Evolutionary conservation across 2,888 invertebrate species (phyloP).

Genomic region (Rapana venosa): DNA sequence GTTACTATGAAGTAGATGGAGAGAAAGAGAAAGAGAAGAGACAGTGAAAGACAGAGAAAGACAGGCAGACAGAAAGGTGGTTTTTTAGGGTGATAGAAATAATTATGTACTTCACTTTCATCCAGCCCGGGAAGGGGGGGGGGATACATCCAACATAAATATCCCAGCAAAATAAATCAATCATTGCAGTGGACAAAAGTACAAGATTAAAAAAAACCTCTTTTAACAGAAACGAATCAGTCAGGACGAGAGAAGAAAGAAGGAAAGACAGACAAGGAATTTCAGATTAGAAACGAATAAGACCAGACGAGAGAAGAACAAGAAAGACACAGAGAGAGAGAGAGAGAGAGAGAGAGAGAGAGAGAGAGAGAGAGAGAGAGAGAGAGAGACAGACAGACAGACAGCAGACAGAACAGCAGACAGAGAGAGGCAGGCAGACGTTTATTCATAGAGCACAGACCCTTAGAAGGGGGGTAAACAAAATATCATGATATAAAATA

Average conservation of each 20-base stretch:
- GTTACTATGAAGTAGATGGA: no score
- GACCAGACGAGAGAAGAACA: not conserved
- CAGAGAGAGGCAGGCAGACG: not conserved
- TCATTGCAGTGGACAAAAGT: not conserved
- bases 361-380: constrained; percentile 18
- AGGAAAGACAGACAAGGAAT: not conserved
- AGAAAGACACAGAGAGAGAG: not conserved
- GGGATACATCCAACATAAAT: not conserved
- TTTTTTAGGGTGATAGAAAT: no score
- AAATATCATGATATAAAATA: no score
- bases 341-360: constrained; percentile 6
- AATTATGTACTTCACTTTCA: no score
- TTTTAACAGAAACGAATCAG: not conserved
- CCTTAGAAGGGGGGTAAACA: no score
- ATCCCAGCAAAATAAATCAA: not conserved
- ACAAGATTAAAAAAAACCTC: not conserved
- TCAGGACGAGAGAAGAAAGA: not conserved
- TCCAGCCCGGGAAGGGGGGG: no score
- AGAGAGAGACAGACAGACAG: not conserved
- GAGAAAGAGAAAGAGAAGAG: no score
- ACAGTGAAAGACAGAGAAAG: no score
- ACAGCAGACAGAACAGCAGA: not conserved
- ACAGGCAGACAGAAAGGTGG: not conserved
- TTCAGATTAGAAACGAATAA: not conserved
- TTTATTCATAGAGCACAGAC: not conserved